phyloP scores from a whole-genome alignment of 2,888 invertebrate genomes.

The Lepeophtheirus nordmannii region DNA sequence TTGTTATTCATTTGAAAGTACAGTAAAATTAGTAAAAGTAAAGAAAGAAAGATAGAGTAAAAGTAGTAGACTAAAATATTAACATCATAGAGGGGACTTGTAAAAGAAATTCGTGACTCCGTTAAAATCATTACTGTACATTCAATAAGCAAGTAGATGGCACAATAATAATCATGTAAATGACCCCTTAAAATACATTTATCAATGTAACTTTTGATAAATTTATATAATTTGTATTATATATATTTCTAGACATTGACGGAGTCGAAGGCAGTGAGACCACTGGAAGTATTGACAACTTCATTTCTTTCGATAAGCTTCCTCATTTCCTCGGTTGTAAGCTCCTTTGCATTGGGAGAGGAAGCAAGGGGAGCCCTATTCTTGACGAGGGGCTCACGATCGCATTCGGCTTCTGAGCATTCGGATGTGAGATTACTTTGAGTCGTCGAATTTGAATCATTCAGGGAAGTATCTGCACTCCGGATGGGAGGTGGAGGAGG shows the following conservation, averaged over 20 bases:
- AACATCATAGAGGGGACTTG: too few species aligned
- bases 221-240: too few species aligned
- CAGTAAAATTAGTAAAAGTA: too few species aligned
- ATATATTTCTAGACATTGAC: constrained; percentile 70
- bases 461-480: constrained; percentile 19
- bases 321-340: constrained; percentile 89
- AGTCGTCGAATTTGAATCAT: constrained; percentile 21
- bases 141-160: too few species aligned
- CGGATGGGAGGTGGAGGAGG: constrained; percentile 24
- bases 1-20: too few species aligned
- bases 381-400: constrained; percentile 58
- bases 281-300: constrained; percentile 6
- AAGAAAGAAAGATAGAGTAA: too few species aligned
- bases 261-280: constrained; percentile 66
- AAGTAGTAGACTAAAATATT: too few species aligned
- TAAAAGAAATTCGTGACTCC: too few species aligned
- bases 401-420: constrained; percentile 82
- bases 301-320: constrained; percentile 60
- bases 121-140: too few species aligned
- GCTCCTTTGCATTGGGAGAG: constrained; percentile 56
- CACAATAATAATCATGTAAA: too few species aligned
- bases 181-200: too few species aligned
- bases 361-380: constrained; percentile 40
- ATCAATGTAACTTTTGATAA: too few species aligned
- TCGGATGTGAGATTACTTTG: constrained; percentile 55